Conservation (phyloP, 2,888 invertebrate genomes). For the Apoda limacodes region DNA sequence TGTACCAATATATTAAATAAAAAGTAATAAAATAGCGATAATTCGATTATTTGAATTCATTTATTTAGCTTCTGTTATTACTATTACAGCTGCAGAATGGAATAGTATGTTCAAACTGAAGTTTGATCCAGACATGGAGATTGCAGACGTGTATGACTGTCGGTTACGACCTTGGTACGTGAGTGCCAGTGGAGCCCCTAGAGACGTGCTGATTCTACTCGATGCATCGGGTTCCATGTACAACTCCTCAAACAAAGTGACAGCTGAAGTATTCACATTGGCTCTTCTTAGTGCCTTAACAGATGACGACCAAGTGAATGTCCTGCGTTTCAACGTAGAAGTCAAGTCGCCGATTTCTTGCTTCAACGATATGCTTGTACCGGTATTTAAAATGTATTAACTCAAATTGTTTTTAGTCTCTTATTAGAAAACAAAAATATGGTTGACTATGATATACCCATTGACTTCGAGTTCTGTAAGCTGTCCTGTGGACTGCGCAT, state of each 20-base stretch:
- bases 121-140: too few species aligned
- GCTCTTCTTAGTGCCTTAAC: constrained; percentile 54
- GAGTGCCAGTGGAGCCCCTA: constrained; percentile 50
- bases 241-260: constrained; percentile 43
- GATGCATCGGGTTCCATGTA: constrained; percentile 59
- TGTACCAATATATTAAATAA: too few species aligned
- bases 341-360: constrained; percentile 48
- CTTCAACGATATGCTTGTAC: constrained; percentile 48
- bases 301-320: constrained; percentile 57
- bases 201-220: constrained; percentile 50
- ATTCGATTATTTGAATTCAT: not conserved
- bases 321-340: constrained; percentile 45
- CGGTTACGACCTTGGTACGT: constrained; percentile 60
- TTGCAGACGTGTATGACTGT: constrained; percentile 50
- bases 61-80: too few species aligned
- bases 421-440: too few species aligned
- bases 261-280: constrained; percentile 43
- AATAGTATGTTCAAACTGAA: constrained; percentile 43
- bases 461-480: too few species aligned
- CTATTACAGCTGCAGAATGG: constrained; percentile 46
- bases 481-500: too few species aligned
- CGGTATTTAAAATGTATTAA: constrained; percentile 42
- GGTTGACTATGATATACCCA: too few species aligned
- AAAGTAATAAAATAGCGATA: too few species aligned
- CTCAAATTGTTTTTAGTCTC: too few species aligned